These are phyloP conservation scores for Zosterops hypoxanthus DNA, from an alignment of 2,113 vertebrate species.

Conservation along the genomic window DNA sequence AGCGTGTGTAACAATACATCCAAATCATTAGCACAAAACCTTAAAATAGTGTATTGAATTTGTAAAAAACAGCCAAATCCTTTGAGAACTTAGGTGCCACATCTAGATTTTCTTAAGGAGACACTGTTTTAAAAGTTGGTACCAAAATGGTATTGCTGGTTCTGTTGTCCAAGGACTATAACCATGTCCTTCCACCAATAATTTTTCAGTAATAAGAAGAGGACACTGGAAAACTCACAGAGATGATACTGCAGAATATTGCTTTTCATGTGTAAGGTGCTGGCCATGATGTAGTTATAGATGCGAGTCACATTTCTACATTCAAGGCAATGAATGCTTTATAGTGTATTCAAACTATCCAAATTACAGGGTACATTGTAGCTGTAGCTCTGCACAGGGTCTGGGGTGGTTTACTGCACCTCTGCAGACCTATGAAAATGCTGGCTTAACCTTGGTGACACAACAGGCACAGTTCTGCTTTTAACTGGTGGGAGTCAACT, in stretches of 20 bases:
- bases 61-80: conserved; percentile 39
- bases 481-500: background rate
- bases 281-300: background rate
- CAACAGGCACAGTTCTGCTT: background rate
- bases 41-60: conserved; percentile 47
- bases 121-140: background rate
- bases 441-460: background rate
- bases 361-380: accelerated
- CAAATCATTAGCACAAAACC: conserved; percentile 47
- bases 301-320: background rate
- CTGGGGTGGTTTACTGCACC: background rate
- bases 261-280: background rate
- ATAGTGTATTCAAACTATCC: background rate
- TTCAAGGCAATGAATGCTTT: background rate
- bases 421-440: background rate
- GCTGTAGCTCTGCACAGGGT: accelerated
- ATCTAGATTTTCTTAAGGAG: background rate
- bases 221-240: background rate
- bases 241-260: background rate
- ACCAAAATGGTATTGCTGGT: background rate
- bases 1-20: conserved; percentile 49
- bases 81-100: background rate
- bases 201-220: background rate
- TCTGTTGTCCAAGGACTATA: background rate
- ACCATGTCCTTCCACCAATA: background rate